Conservation (phyloP, 64 coral and sea anemone species). For the Platygyra sinensis region DNA sequence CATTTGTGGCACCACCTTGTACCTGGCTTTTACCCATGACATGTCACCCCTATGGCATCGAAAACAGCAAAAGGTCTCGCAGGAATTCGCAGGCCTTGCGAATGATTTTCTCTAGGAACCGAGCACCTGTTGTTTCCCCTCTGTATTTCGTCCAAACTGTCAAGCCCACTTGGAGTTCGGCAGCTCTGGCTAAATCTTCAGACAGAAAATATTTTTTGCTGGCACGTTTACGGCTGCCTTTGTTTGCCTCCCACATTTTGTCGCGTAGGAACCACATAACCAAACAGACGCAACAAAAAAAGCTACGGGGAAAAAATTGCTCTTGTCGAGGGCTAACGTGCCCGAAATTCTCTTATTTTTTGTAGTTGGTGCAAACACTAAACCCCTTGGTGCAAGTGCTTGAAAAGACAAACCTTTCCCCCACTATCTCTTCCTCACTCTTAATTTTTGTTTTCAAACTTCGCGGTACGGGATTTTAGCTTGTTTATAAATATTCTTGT, state of each 20-base stretch:
- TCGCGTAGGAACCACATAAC: background rate
- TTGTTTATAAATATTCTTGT: too few relatives aligned
- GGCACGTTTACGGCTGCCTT: background rate
- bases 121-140: conserved; percentile 10
- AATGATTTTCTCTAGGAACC: conserved; percentile 5
- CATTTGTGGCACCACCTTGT: too few relatives aligned
- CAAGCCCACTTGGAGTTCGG: background rate
- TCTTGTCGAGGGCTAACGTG: background rate
- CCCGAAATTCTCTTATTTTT: background rate
- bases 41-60: background rate
- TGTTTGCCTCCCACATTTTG: background rate
- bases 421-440: conserved; percentile 4
- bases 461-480: conserved; percentile 8
- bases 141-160: conserved; percentile 12
- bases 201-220: background rate
- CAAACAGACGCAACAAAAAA: background rate
- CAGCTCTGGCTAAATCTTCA: conserved; percentile 4
- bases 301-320: background rate
- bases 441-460: conserved; percentile 17
- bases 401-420: background rate
- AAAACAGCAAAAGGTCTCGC: background rate
- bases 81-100: background rate
- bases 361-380: too few relatives aligned
- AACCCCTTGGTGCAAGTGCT: too few relatives aligned
- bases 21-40: background rate